These are phyloP conservation scores for Temnothorax rugatulus DNA, from an alignment of 2,888 invertebrate genomes.

Conservation along the genomic window DNA sequence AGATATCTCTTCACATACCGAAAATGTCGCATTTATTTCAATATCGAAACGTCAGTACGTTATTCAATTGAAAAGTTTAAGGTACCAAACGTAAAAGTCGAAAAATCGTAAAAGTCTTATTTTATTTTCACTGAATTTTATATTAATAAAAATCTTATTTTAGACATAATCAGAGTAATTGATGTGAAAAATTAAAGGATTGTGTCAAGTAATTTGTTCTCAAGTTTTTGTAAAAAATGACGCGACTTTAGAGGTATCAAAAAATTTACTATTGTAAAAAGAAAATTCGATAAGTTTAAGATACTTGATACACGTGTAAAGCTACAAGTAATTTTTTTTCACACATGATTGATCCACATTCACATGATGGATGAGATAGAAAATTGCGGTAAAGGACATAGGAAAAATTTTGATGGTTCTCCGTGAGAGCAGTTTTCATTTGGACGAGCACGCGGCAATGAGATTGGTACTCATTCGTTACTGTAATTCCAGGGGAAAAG, in stretches of 20 bases:
- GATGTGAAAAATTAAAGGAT: background rate
- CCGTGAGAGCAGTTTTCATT: slow-evolving; percentile 14
- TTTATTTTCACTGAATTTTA: background rate
- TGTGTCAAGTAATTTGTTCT: background rate
- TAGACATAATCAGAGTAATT: background rate
- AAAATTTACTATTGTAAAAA: background rate
- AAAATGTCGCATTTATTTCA: slow-evolving; percentile 5
- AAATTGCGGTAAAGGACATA: slow-evolving; percentile 22
- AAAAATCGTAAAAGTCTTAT: background rate
- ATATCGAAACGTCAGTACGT: background rate
- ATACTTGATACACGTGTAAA: background rate
- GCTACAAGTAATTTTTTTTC: slow-evolving; percentile 14
- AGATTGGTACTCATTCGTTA: slow-evolving; percentile 42
- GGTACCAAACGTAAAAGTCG: background rate
- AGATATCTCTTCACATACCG: background rate
- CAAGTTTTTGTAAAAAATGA: background rate
- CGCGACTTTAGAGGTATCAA: background rate
- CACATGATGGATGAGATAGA: slow-evolving; percentile 5
- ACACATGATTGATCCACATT: too few species aligned
- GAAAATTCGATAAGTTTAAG: background rate
- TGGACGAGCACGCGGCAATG: slow-evolving; percentile 5
- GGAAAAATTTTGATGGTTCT: slow-evolving; percentile 29
- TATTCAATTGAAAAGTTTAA: slow-evolving; percentile 10
- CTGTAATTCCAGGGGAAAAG: slow-evolving; percentile 27
- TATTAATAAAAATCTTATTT: background rate